Evolutionary conservation across 2,888 invertebrate species (phyloP).

Genomic region (Hipparchia sbordonii): DNA sequence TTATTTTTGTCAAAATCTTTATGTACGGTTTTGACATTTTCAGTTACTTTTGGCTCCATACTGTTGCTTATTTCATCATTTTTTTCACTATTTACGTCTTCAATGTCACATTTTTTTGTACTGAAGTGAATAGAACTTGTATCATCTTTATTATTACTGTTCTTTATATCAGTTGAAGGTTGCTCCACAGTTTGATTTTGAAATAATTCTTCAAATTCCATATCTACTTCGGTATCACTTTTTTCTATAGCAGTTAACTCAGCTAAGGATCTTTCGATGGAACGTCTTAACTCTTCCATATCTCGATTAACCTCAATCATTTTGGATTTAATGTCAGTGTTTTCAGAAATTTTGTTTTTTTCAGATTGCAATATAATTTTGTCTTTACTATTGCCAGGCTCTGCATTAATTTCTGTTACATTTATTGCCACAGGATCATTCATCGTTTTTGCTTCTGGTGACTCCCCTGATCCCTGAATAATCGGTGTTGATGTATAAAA

Average conservation of each 20-base stretch:
- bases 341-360: constrained; percentile 46
- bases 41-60: neutral
- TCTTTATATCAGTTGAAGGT: neutral
- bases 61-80: neutral
- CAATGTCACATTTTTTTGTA: neutral
- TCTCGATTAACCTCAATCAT: constrained; percentile 75
- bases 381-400: constrained; percentile 14
- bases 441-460: constrained; percentile 50
- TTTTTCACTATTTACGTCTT: neutral
- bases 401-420: constrained; percentile 44
- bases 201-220: constrained; percentile 42
- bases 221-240: constrained; percentile 55
- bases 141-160: neutral
- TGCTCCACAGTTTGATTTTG: constrained; percentile 18
- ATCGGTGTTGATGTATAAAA: constrained; percentile 49
- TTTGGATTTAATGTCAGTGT: constrained; percentile 71
- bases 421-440: constrained; percentile 43
- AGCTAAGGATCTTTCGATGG: constrained; percentile 73
- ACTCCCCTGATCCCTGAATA: constrained; percentile 56
- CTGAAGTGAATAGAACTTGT: neutral
- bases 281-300: constrained; percentile 70
- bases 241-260: constrained; percentile 67
- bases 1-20: neutral
- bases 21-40: neutral
- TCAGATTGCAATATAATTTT: neutral